A percentile compares a stretch with the other conserved stretches of the same genome.
These are phyloP conservation scores for Sebastes kiyomatsui DNA, from an alignment of 2,797 vertebrate genomes.

Conservation along the genomic window DNA sequence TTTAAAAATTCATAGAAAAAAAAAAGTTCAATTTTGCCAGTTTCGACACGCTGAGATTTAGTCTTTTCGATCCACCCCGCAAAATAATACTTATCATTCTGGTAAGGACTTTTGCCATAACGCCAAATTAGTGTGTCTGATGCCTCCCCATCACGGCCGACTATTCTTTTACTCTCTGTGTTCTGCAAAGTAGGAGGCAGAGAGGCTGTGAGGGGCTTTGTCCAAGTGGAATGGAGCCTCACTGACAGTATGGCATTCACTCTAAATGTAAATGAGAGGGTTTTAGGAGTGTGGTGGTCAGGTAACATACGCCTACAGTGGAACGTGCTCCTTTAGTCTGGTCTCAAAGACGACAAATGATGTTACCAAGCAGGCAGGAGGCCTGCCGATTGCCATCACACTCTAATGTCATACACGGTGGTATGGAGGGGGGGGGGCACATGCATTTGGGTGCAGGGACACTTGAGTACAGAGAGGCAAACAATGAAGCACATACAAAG, in stretches of 20 bases:
- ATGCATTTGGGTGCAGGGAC: background rate
- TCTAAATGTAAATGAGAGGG: constrained; percentile 88
- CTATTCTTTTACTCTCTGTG: constrained; percentile 72
- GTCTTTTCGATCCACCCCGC: constrained; percentile 25
- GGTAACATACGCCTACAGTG: constrained; percentile 68
- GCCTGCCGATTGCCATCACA: constrained; percentile 31
- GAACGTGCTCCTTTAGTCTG: constrained; percentile 61
- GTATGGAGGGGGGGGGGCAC: background rate
- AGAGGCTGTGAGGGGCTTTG: constrained; percentile 68
- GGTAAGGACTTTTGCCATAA: constrained; percentile 53
- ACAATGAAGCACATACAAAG: constrained; percentile 10
- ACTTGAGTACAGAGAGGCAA: constrained; percentile 5
- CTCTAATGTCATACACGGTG: constrained; percentile 15
- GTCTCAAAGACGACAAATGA: constrained; percentile 69
- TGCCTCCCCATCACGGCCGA: constrained; percentile 53
- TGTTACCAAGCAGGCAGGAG: constrained; percentile 41
- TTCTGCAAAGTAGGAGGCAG: constrained; percentile 64
- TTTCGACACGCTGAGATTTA: constrained; percentile 49
- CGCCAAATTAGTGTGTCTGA: constrained; percentile 73
- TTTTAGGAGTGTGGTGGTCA: constrained; percentile 76
- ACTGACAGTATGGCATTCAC: constrained; percentile 79
- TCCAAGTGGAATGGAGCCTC: constrained; percentile 70
- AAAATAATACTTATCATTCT: constrained; percentile 59
- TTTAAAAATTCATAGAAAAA: constrained; percentile 60
- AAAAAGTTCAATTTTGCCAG: constrained; percentile 30